Percentiles rank a stretch among this genome's conserved stretches.
phyloP scores from a whole-genome alignment of 2,888 invertebrate genomes.

The Acanthosepion pharaonis region DNA sequence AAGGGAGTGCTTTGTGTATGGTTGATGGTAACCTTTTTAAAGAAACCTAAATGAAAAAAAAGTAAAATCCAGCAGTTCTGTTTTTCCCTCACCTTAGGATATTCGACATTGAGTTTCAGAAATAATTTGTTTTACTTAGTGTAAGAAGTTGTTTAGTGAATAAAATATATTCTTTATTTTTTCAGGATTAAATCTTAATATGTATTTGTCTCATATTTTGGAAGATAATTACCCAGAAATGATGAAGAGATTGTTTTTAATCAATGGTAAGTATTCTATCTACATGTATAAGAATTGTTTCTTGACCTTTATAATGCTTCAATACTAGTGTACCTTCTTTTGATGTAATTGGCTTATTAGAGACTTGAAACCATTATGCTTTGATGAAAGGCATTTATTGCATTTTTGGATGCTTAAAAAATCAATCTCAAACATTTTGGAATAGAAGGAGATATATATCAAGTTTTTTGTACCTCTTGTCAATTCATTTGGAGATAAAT shows the following conservation, averaged over 20 bases:
- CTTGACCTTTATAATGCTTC: background rate
- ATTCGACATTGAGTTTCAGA: background rate
- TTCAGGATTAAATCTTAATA: conserved; percentile 85
- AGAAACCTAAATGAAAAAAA: too few species aligned
- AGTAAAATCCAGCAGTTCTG: too few species aligned
- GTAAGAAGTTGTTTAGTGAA: background rate
- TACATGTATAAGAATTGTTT: background rate
- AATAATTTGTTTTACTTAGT: background rate
- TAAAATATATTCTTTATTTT: background rate
- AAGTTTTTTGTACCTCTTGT: too few species aligned
- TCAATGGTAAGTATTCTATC: conserved; percentile 82
- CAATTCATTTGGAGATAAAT: too few species aligned
- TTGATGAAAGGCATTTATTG: background rate
- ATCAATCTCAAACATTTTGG: background rate
- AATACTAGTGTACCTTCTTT: background rate
- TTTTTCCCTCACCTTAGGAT: too few species aligned
- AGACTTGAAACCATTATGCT: background rate
- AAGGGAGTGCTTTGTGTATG: too few species aligned
- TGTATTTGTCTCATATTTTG: conserved; percentile 87
- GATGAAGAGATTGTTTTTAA: conserved; percentile 87
- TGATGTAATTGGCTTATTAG: too few species aligned
- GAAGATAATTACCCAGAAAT: conserved; percentile 95
- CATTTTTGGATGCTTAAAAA: background rate
- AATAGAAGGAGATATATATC: background rate
- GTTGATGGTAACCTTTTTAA: too few species aligned